Evolutionary conservation across 2,113 vertebrate genomes (phyloP).

Genomic region (Ranitomeya imitator): DNA sequence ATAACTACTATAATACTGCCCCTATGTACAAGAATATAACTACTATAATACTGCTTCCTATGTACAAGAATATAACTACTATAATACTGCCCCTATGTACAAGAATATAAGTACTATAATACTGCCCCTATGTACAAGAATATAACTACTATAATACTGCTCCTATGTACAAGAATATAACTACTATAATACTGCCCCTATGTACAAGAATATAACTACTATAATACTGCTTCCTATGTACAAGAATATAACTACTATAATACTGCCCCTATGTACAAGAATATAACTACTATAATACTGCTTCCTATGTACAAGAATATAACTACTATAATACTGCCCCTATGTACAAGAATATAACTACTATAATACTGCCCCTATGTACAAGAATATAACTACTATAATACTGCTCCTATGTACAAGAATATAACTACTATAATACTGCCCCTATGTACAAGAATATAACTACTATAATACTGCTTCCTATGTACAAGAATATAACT

Average conservation of each 20-base stretch:
- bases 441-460: not conserved
- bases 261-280: not conserved
- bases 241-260: conserved; percentile 8
- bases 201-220: conserved; percentile 1
- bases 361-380: not conserved
- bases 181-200: not conserved
- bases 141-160: not conserved
- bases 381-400: conserved; percentile 4
- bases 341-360: not conserved
- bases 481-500: not conserved
- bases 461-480: not conserved
- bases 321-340: not conserved
- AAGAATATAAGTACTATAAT: conserved; percentile 3
- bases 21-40: not conserved
- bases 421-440: conserved; percentile 6
- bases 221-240: not conserved
- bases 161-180: not conserved
- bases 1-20: not conserved
- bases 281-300: conserved; percentile 2
- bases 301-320: not conserved
- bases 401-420: not conserved
- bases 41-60: not conserved
- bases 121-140: not conserved
- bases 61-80: not conserved
- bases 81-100: not conserved